Evolutionary conservation across 2,113 vertebrate genomes (phyloP).

Genomic region (Oceanodroma tethys): DNA sequence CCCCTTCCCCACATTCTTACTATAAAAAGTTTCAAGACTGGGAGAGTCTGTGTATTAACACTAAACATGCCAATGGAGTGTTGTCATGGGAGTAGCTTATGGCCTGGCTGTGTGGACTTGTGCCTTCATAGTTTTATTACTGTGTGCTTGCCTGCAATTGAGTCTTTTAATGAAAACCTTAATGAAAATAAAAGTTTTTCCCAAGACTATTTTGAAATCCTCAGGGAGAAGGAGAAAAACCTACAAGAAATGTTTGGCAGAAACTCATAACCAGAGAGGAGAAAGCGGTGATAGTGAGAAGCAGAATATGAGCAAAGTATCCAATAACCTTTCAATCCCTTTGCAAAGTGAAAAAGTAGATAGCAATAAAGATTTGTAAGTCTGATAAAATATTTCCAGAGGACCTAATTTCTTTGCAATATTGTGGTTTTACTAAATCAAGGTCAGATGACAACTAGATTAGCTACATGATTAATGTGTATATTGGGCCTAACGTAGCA

Average conservation of each 20-base stretch:
- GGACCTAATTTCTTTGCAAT: slow-evolving; percentile 9
- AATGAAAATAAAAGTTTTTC: not conserved
- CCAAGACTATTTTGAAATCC: not conserved
- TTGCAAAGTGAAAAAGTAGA: not conserved
- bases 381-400: slow-evolving; percentile 33
- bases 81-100: not conserved
- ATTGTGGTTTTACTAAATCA: slow-evolving; percentile 32
- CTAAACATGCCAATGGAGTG: not conserved
- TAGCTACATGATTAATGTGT: slow-evolving; percentile 42
- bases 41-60: not conserved
- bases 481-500: not conserved
- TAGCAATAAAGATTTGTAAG: slow-evolving; percentile 17
- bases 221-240: not conserved
- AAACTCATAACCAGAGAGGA: not conserved
- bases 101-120: not conserved
- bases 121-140: not conserved
- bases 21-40: not conserved
- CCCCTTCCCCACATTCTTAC: accelerated
- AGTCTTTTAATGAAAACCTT: not conserved
- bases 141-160: not conserved
- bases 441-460: slow-evolving; percentile 46
- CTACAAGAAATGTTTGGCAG: not conserved
- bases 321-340: slow-evolving; percentile 2
- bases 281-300: not conserved
- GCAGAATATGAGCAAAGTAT: not conserved